These are phyloP conservation scores for Parnassius glacialis DNA, from an alignment of 2,888 invertebrate genomes.

Conservation along the genomic window DNA sequence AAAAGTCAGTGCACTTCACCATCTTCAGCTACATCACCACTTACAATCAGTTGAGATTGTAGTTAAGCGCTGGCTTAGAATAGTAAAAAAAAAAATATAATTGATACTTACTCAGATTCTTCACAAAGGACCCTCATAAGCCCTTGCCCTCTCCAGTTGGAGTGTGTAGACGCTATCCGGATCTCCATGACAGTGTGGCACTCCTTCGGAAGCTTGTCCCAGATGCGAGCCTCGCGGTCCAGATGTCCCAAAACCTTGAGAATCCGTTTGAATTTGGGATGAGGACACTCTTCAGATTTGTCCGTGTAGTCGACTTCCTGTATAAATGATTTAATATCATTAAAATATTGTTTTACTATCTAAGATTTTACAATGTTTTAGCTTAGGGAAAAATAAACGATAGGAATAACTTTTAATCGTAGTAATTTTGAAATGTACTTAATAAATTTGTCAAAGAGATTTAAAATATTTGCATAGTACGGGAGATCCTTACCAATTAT, in stretches of 20 bases:
- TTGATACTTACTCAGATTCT: constrained; percentile 81
- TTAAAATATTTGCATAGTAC: too few species aligned
- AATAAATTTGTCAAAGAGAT: too few species aligned
- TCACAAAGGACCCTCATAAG: constrained; percentile 85
- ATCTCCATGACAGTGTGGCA: constrained; percentile 80
- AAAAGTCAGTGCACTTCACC: too few species aligned
- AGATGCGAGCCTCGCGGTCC: constrained; percentile 79
- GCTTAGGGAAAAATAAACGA: too few species aligned
- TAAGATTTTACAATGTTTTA: too few species aligned
- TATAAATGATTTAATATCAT: constrained; percentile 1
- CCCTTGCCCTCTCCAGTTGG: constrained; percentile 83
- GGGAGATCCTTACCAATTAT: too few species aligned
- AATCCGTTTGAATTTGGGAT: constrained; percentile 84
- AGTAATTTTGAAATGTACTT: too few species aligned
- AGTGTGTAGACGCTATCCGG: constrained; percentile 84
- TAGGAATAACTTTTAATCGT: too few species aligned
- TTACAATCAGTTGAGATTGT: too few species aligned
- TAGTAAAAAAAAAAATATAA: background rate
- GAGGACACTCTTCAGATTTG: constrained; percentile 77
- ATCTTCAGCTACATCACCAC: too few species aligned
- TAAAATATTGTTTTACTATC: background rate
- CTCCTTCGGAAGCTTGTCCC: constrained; percentile 77
- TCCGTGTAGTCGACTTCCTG: constrained; percentile 65
- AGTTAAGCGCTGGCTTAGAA: too few species aligned
- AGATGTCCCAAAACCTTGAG: constrained; percentile 80